Conservation (phyloP, 2,797 vertebrate genomes). For the Poeciliopsis infans region DNA sequence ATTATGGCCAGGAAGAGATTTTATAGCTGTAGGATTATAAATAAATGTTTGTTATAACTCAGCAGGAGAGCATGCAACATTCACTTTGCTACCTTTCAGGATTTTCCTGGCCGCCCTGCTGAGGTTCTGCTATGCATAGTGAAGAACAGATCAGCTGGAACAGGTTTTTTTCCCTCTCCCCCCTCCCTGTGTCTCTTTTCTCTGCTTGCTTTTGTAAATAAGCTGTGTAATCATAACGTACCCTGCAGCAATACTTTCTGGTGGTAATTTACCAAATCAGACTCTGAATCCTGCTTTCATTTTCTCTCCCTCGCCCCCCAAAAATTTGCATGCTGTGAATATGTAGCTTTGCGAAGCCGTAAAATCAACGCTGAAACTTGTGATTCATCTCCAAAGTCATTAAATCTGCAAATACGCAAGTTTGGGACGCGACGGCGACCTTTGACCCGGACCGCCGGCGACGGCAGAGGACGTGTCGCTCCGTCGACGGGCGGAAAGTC, state of each 20-base stretch:
- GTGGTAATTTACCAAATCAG: conserved; percentile 3
- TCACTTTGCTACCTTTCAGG: neutral
- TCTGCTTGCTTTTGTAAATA: conserved; percentile 7
- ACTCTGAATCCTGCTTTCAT: neutral
- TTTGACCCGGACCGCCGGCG: neutral
- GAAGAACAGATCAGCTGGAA: neutral
- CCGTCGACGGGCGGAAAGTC: neutral
- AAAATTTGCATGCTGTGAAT: neutral
- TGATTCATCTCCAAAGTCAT: neutral
- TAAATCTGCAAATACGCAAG: neutral
- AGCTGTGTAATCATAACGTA: conserved; percentile 7
- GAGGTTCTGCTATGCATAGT: neutral
- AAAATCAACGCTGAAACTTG: neutral
- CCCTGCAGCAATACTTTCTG: conserved; percentile 10
- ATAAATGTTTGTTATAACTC: neutral
- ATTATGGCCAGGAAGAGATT: neutral
- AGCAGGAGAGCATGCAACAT: neutral
- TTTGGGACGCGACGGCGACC: neutral
- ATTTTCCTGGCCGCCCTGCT: neutral
- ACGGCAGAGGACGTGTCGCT: neutral
- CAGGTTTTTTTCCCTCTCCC: neutral
- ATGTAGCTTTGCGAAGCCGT: neutral
- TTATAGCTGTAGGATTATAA: neutral
- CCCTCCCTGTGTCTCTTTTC: neutral
- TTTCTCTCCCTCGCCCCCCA: neutral